Evolutionary conservation across 2,888 invertebrate species (phyloP), one percentile per base, ranked within the genome.

Genomic region (Griposia aprilina): DNA sequence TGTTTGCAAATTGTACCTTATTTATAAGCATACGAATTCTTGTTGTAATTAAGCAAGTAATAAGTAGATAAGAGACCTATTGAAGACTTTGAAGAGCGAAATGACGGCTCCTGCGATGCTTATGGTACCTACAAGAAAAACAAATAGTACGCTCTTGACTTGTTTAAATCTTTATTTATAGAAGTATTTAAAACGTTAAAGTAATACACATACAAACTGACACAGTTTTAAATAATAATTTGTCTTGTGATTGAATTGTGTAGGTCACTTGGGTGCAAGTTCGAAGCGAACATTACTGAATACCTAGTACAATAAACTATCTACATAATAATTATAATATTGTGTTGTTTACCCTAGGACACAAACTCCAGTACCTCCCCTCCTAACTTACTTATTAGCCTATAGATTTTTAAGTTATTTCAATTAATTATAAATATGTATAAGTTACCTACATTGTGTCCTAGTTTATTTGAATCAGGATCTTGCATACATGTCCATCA

Each of bases 1-100:
- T 30, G 17, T 30, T 74, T 50, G 15, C 26, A 7, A 74, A 57
- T 50, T 17, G 1, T 52, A 11, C 4, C 5, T 70, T 30, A 41
- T 76, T 60, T 75, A 23, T n/a, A 76, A 76, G 26, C 20, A 63
- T 45, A 30, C 15, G 6, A 8, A 62, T 62, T n/a, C 0, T 76
- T 30, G 5, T n/a, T 55, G 20, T 20, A 30, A 48, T 63, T 1
- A 36, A 55, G 17, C 63, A 55, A 36, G 20, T 36, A 50, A 13
- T 7, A 1, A 36, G 10, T 48, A 48, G n/a, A 60, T 36, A 30
- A 55, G 1, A 45, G 15, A 65, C 17, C 30, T 48, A 48, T 63
- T 55, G 11, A 48, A n/a, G 10, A 30, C 26, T 59, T 48, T 77
- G n/a, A 62, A 62, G 23, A 41, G 11, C 8, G 11, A 23, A n/a